Conservation (phyloP, 1,140 invertebrate species). For the Camponotus floridanus region DNA sequence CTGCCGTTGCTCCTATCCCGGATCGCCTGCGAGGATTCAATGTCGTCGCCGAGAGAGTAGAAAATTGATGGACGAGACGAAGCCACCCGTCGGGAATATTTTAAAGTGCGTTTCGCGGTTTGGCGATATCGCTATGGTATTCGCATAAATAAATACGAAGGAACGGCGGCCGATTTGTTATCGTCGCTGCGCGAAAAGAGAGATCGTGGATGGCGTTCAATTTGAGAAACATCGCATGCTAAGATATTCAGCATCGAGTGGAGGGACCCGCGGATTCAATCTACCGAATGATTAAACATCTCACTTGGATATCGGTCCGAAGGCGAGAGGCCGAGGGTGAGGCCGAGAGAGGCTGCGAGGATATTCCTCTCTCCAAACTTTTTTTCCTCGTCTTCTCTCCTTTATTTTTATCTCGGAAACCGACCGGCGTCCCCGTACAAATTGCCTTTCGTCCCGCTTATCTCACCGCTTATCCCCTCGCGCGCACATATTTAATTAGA, state of each 20-base stretch:
- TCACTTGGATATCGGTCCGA: constrained; percentile 71
- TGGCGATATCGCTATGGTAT: constrained; percentile 21
- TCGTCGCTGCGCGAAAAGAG: constrained; percentile 40
- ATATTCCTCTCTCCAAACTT: constrained; percentile 69
- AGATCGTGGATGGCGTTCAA: constrained; percentile 65
- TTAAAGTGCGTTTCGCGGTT: constrained; percentile 37
- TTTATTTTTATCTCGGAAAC: constrained; percentile 75
- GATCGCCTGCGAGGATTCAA: background rate
- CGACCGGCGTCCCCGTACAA: constrained; percentile 75
- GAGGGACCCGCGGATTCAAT: constrained; percentile 77
- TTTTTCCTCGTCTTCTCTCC: constrained; percentile 51
- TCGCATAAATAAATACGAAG: constrained; percentile 57
- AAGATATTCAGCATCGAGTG: constrained; percentile 80
- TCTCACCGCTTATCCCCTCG: constrained; percentile 70
- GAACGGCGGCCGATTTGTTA: constrained; percentile 48
- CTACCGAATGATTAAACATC: constrained; percentile 82
- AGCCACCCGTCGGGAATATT: constrained; percentile 25
- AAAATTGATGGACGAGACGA: constrained; percentile 37
- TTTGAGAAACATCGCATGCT: constrained; percentile 74
- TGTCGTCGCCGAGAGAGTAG: background rate
- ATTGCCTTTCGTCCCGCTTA: constrained; percentile 78
- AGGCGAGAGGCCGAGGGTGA: constrained; percentile 12
- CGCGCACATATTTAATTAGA: constrained; percentile 78
- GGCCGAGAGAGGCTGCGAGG: constrained; percentile 28
- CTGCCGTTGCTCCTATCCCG: too few relatives aligned